Base-by-base conservation (phyloP, 2,888 invertebrate species). In the Phanerotoma sp. region DNA sequence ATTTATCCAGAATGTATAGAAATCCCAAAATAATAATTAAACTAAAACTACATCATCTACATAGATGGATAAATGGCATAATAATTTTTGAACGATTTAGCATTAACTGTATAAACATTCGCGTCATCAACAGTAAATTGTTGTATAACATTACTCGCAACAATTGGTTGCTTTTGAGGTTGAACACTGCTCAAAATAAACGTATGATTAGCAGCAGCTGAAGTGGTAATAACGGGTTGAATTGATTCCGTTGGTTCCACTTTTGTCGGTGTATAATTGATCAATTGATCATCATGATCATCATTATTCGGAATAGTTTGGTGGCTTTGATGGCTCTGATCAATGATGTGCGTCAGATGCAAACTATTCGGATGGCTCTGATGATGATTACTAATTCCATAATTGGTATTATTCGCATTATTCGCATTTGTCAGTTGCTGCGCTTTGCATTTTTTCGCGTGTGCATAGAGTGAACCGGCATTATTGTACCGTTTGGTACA, bases 51-150 rank as follows among this genome's bases (percentile, higher is more conserved):
- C 13, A 13, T 37, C 35, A 41, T 51, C 68, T 68, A 71, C 63
- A 74, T 70, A 51, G 66, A 72, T n/a, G 73, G 71, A 65, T 73
- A 75, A 30, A 74, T 70, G 41, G 69, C 61, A 52, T 74, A 74
- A 40, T 72, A 61, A 58, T 65, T 70, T 48, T 73, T 74, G 48
- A 67, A 70, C 35, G 66, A 65, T 49, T 73, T 73, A 13, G 67
- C 56, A 57, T 70, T 72, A 25, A 68, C 58, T 5, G 62, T 56
- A 56, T 70, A 72, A 48, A 70, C 59, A 60, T 66, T 71, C 1
- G 69, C 60, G 37, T 72, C 72, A 7, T 71, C 70, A 20, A 69
- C 60, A 1, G 65, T 21, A 41, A 72, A 73, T 4, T 68, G 63
- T 28, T 70, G 70, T 25, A 71, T 65, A n/a, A 71, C 57, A 54